These are phyloP conservation scores for Cotesia typhae DNA, from an alignment of 1,140 invertebrate genomes.

Conservation along the genomic window DNA sequence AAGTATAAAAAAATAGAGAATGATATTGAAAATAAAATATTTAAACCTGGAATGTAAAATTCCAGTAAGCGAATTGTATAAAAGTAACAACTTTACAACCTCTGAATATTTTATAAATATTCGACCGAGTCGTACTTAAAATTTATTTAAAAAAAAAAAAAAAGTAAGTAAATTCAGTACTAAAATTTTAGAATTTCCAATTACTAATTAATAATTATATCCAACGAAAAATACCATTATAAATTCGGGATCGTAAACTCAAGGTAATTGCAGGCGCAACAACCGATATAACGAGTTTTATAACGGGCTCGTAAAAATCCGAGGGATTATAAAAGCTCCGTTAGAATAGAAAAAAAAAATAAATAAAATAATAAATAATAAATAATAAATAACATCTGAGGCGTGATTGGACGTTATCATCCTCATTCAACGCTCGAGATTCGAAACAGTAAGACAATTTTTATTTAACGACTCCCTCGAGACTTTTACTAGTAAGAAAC, in stretches of 20 bases:
- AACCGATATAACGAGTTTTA: constrained; percentile 20
- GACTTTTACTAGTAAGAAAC: background rate
- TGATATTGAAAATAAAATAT: no score
- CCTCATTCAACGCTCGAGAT: background rate
- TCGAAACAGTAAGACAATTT: constrained; percentile 40
- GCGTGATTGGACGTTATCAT: constrained; percentile 17
- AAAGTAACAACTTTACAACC: no score
- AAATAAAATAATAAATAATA: background rate
- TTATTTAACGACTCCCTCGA: constrained; percentile 36
- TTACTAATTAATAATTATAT: background rate
- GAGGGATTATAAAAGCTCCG: background rate
- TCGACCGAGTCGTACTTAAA: no score
- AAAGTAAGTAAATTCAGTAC: no score
- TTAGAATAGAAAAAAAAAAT: constrained; percentile 19
- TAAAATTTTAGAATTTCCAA: no score
- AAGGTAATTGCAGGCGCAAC: constrained; percentile 20
- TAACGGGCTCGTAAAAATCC: constrained; percentile 19
- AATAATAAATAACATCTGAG: background rate
- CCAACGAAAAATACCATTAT: constrained; percentile 9
- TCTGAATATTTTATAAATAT: no score
- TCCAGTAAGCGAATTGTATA: no score
- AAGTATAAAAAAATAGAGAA: no score
- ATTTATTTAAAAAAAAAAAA: no score
- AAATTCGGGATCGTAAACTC: constrained; percentile 1
- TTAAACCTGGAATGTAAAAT: no score